Evolutionary conservation across 1,140 invertebrate species (phyloP).

Genomic region (Whitmania pigra): DNA sequence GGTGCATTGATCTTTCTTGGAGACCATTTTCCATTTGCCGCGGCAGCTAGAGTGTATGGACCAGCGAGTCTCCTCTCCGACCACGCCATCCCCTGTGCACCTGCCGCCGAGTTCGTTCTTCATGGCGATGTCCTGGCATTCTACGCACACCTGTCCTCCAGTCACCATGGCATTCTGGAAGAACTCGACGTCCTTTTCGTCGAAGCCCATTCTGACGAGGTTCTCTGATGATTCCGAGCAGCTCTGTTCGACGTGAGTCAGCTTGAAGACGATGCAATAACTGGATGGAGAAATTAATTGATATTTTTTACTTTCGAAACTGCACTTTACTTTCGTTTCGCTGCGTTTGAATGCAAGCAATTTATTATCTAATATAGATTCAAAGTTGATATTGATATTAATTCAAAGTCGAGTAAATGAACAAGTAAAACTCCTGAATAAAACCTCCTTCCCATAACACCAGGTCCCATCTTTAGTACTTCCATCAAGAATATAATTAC

Average conservation of each 20-base stretch:
- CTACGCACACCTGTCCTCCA: constrained; percentile 33
- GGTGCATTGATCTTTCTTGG: constrained; percentile 27
- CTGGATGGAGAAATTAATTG: neutral
- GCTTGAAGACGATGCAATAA: neutral
- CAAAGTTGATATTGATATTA: no score
- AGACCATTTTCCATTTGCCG: constrained; percentile 35
- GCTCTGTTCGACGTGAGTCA: neutral
- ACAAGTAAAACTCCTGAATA: no score
- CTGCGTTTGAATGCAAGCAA: no score
- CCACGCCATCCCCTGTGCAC: constrained; percentile 37
- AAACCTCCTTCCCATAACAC: no score
- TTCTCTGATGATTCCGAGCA: neutral
- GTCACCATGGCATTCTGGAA: constrained; percentile 1
- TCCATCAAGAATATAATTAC: no score
- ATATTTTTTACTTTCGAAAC: neutral
- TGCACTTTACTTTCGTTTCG: neutral
- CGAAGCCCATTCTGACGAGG: neutral
- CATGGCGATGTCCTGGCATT: constrained; percentile 39
- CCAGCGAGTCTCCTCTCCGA: constrained; percentile 32
- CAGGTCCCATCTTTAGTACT: no score
- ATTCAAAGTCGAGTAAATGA: no score
- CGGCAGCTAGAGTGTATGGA: constrained; percentile 36
- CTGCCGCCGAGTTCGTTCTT: constrained; percentile 33
- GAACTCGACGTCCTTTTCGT: neutral
- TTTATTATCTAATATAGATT: no score